These are phyloP conservation scores for Lytechinus variegatus DNA, from an alignment of 35 echinoderm and acorn worm genomes.

Conservation along the genomic window DNA sequence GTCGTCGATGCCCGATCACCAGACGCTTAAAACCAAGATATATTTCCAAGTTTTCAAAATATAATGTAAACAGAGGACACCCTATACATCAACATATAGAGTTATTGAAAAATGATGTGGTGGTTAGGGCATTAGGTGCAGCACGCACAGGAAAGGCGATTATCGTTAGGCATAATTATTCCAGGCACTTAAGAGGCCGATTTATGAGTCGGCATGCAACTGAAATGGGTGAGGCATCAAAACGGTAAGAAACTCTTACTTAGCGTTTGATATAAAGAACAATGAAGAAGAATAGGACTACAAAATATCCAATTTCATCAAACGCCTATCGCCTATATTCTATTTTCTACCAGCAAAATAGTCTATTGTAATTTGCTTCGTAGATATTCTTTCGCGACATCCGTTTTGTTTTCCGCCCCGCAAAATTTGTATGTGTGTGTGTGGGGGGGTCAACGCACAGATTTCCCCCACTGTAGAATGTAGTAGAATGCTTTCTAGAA, in stretches of 20 bases:
- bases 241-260: not conserved
- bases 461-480: no score
- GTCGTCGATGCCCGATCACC: not conserved
- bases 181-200: not conserved
- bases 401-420: no score
- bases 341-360: not conserved
- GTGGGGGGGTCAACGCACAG: no score
- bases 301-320: not conserved
- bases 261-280: not conserved
- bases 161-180: not conserved
- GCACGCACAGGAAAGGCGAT: not conserved
- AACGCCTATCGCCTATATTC: not conserved
- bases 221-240: not conserved
- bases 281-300: not conserved
- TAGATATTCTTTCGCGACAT: not conserved
- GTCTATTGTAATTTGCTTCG: not conserved
- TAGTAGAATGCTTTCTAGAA: no score
- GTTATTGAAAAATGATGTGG: not conserved
- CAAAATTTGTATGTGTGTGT: no score
- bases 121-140: not conserved
- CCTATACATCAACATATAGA: not conserved
- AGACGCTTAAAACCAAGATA: not conserved
- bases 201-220: not conserved
- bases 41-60: not conserved
- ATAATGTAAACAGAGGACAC: slow-evolving; percentile 5